Evolutionary conservation across 2,888 invertebrate species (phyloP), one percentile per base, ranked within the genome.

Genomic region (Punctoribates punctum): DNA sequence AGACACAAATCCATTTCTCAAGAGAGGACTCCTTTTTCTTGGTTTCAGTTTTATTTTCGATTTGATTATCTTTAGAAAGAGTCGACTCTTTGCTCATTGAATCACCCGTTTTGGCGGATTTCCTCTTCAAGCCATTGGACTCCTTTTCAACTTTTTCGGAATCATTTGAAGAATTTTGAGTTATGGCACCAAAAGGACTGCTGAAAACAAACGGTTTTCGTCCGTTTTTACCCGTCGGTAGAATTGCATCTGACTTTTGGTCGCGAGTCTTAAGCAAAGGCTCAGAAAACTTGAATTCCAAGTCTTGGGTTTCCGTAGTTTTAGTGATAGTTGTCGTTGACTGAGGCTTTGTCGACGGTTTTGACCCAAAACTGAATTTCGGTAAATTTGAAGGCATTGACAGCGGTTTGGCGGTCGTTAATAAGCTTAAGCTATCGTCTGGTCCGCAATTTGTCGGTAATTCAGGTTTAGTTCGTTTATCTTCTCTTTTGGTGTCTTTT

Each of bases 1-100:
- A 65, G 34, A 34, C 38, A 65, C 65, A 65, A 65, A 65, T 38
- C 65, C 65, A 65, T n/a, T 65, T 65, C n/a, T 65, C 65, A 38
- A 29, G 11, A n/a, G n/a, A 1, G 1, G 27, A 1, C n/a, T 34
- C n/a, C 2, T 34, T 34, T 34, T 65, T 34, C 15, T 9, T 34
- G 5, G 65, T 20, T 9, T 38, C 38, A 0, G 11, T 27, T 29
- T 65, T 38, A 6, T 34, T n/a, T n/a, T 34, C 9, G 11, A 65
- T 15, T 34, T n/a, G 6, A 34, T 38, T 65, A 17, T 6, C 11
- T 9, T 34, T 11, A 4, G 65, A 65, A n/a, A 38, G 29, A 34
- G n/a, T n/a, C 34, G 17, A n/a, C 5, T 65, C 65, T 17, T 20
- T 34, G 1, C 1, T 34, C 8, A 65, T 1, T 27, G 1, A 1